Conservation (phyloP, 2,888 invertebrate genomes). For the Enchytraeus crypticus region DNA sequence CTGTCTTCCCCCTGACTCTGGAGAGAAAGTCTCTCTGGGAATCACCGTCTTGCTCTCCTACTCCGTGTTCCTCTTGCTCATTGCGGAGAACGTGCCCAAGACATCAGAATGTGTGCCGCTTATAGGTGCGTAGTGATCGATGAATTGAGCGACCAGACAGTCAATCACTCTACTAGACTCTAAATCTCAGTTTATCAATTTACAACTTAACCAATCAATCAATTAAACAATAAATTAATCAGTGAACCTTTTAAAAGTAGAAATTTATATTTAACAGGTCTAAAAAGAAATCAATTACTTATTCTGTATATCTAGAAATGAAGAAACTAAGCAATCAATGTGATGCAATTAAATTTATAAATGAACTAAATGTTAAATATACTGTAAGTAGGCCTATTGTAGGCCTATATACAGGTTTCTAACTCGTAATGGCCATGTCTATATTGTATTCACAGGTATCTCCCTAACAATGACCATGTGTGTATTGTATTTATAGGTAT, state of each 20-base stretch:
- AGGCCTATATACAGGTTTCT: no score
- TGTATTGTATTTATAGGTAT: no score
- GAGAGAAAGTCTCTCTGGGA: conserved; percentile 38
- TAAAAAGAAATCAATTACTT: not conserved
- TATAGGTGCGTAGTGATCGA: conserved; percentile 32
- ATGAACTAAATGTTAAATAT: no score
- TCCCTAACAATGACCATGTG: no score
- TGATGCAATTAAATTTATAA: no score
- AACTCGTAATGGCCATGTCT: no score
- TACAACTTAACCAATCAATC: not conserved
- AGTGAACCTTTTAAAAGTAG: not conserved
- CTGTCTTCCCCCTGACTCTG: conserved; percentile 35
- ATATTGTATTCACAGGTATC: no score
- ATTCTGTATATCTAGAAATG: not conserved
- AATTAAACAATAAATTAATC: not conserved
- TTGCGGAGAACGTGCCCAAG: conserved; percentile 36
- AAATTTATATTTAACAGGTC: not conserved
- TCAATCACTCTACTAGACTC: not conserved
- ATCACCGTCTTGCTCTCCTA: conserved; percentile 38
- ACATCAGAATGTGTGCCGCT: conserved; percentile 34
- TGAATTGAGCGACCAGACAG: not conserved
- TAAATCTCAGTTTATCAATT: not conserved
- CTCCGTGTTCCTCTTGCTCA: conserved; percentile 37
- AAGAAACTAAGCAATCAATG: no score
- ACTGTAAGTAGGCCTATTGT: no score